Conservation (phyloP, 2,113 vertebrate genomes). For the Albula glossodonta region DNA sequence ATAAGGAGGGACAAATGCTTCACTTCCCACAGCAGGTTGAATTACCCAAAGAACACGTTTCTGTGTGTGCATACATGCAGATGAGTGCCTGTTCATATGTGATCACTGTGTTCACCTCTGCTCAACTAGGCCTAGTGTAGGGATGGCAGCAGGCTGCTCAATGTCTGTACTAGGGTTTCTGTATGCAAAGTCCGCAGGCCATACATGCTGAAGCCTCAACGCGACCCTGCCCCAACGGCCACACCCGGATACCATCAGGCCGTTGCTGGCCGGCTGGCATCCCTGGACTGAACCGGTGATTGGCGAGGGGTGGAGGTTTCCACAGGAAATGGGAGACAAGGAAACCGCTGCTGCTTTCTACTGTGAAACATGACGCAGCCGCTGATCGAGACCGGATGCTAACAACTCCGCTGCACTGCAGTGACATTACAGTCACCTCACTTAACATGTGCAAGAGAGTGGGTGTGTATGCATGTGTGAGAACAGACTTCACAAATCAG, state of each 20-base stretch:
- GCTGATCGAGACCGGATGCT: too few relatives aligned
- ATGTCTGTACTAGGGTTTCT: not conserved
- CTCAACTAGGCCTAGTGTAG: not conserved
- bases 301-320: not conserved
- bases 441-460: not conserved
- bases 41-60: not conserved
- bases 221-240: too few relatives aligned
- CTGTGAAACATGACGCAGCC: not conserved
- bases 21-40: not conserved
- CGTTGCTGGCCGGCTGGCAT: not conserved
- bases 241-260: too few relatives aligned
- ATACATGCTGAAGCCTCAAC: too few relatives aligned
- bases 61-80: not conserved
- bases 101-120: too few relatives aligned
- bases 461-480: not conserved
- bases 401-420: too few relatives aligned
- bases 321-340: not conserved
- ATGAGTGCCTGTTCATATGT: not conserved
- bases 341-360: not conserved
- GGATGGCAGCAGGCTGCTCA: not conserved
- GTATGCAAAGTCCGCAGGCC: too few relatives aligned
- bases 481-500: not conserved
- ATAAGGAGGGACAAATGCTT: not conserved
- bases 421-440: not conserved
- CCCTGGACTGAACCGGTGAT: not conserved